phyloP scores from a whole-genome alignment of 1,140 invertebrate species.

The Zaprionus davidi region DNA sequence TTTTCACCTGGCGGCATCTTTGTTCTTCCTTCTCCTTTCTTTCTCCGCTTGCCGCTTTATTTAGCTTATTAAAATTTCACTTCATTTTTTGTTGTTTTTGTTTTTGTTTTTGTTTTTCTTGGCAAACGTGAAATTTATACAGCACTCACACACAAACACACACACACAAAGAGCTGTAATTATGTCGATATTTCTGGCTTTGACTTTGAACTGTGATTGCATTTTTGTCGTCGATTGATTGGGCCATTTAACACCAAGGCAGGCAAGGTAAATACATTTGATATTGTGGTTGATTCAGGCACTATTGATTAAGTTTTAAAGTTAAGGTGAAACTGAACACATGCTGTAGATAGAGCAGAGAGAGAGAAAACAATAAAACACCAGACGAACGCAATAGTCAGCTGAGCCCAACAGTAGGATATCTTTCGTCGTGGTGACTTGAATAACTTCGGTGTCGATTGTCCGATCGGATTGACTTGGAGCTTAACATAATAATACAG shows the following conservation, averaged over 20 bases:
- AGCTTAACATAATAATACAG: too few species aligned
- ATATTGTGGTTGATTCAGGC: neutral
- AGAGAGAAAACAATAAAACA: too few species aligned
- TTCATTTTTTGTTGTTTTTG: conserved; percentile 32
- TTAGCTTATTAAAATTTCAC: conserved; percentile 69
- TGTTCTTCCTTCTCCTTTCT: conserved; percentile 33
- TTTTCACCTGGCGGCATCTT: conserved; percentile 6
- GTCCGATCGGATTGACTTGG: neutral
- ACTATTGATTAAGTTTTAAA: neutral
- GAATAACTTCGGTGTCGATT: too few species aligned
- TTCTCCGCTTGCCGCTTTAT: conserved; percentile 42
- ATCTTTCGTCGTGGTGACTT: too few species aligned
- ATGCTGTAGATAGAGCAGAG: too few species aligned
- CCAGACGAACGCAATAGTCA: neutral
- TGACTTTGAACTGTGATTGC: conserved; percentile 51
- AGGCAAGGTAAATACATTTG: neutral
- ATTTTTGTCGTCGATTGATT: conserved; percentile 35
- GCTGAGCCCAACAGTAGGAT: too few species aligned
- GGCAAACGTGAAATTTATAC: conserved; percentile 39
- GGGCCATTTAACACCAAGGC: conserved; percentile 28
- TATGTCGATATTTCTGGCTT: conserved; percentile 39
- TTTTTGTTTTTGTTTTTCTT: conserved; percentile 17
- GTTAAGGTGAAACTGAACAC: too few species aligned
- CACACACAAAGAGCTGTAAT: conserved; percentile 17
- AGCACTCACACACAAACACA: conserved; percentile 1